Evolutionary conservation across 2,888 invertebrate genomes (phyloP).

Genomic region (Malacosoma neustria): DNA sequence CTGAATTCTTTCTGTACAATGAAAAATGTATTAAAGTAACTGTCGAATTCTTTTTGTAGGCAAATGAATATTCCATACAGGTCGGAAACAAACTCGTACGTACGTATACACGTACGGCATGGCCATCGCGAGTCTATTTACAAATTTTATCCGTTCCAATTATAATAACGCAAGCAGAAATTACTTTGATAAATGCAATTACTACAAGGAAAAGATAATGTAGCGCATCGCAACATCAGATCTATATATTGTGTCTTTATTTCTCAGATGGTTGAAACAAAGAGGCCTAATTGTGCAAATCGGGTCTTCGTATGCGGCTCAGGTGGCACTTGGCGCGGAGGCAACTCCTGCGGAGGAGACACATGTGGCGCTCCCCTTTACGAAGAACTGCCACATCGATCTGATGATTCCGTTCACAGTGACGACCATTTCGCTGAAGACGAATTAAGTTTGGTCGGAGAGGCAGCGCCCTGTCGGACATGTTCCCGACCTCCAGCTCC

Average conservation of each 20-base stretch:
- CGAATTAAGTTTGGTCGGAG: constrained; percentile 77
- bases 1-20: too few species aligned
- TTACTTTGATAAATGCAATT: too few species aligned
- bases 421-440: constrained; percentile 92
- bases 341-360: constrained; percentile 60
- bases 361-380: constrained; percentile 82
- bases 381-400: constrained; percentile 82
- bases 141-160: too few species aligned
- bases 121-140: too few species aligned
- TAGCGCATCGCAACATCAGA: too few species aligned
- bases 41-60: too few species aligned
- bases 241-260: constrained; percentile 14
- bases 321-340: constrained; percentile 72
- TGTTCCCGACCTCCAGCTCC: constrained; percentile 68
- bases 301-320: constrained; percentile 82
- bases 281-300: constrained; percentile 72
- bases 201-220: too few species aligned
- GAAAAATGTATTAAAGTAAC: too few species aligned
- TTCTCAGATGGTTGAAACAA: constrained; percentile 83
- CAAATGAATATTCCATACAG: too few species aligned
- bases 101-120: too few species aligned
- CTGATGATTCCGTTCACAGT: constrained; percentile 77
- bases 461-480: constrained; percentile 61
- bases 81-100: too few species aligned
- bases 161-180: too few species aligned